Evolutionary conservation across 2,888 invertebrate species (phyloP).

Genomic region (Orchestes rusci): DNA sequence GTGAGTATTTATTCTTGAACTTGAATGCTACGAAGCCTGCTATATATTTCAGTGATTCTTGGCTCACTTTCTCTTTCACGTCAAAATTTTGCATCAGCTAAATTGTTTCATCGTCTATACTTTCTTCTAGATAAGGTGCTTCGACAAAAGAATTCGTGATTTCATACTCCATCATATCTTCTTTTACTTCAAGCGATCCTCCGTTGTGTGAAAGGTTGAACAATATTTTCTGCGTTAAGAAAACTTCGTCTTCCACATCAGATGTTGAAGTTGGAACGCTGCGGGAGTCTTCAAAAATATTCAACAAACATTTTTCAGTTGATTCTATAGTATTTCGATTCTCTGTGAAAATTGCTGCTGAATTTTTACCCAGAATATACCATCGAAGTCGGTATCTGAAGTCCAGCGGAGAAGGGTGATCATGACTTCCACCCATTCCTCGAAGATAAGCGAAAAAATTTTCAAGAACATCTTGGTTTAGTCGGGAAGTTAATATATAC

Average conservation of each 20-base stretch:
- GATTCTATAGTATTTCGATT: constrained; percentile 7
- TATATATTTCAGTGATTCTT: too few species aligned
- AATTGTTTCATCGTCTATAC: too few species aligned
- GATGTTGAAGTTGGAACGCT: constrained; percentile 1
- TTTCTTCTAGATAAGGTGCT: not conserved
- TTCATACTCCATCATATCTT: too few species aligned
- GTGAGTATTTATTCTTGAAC: too few species aligned
- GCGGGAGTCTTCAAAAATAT: too few species aligned
- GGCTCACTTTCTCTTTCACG: too few species aligned
- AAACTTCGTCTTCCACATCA: not conserved
- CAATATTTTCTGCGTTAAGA: constrained; percentile 4
- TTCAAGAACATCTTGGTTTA: not conserved
- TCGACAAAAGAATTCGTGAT: too few species aligned
- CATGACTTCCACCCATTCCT: constrained; percentile 27
- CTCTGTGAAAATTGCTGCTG: constrained; percentile 23
- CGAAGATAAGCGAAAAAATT: constrained; percentile 17
- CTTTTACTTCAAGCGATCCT: too few species aligned
- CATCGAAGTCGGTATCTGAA: constrained; percentile 26
- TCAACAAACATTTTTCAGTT: too few species aligned
- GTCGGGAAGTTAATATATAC: not conserved
- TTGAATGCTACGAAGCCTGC: too few species aligned
- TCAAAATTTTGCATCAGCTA: not conserved
- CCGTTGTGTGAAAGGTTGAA: too few species aligned
- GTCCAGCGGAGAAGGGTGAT: constrained; percentile 28
- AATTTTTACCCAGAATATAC: constrained; percentile 31